Percentiles rank a stretch among this genome's conserved stretches.
Evolutionary conservation across 2,888 invertebrate genomes (phyloP).

Genomic region (Himalopsyche japonica): DNA sequence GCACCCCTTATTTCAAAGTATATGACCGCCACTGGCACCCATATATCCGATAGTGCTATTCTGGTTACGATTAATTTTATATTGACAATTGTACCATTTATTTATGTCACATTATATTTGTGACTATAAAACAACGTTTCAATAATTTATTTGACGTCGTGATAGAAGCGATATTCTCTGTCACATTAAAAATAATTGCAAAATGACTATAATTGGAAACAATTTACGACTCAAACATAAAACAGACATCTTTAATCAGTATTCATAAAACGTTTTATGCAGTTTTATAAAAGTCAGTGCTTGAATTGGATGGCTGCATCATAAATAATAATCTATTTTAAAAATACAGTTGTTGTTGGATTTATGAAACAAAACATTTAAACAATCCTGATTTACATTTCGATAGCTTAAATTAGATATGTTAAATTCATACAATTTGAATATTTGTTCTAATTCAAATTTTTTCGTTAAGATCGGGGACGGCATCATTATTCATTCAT

Average conservation of each 20-base stretch:
- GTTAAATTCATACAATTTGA: too few species aligned
- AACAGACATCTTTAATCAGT: not conserved
- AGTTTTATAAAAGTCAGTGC: not conserved
- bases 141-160: not conserved
- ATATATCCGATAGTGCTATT: too few species aligned
- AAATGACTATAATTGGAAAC: not conserved
- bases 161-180: not conserved
- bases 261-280: not conserved
- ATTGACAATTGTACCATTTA: not conserved
- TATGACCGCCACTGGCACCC: too few species aligned
- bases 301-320: not conserved
- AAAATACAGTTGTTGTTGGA: too few species aligned
- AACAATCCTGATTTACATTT: too few species aligned
- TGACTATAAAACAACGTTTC: not conserved
- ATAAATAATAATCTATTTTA: not conserved
- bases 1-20: too few species aligned
- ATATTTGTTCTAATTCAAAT: too few species aligned
- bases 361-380: too few species aligned
- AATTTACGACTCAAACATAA: not conserved
- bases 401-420: too few species aligned
- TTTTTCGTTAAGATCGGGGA: too few species aligned
- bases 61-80: too few species aligned
- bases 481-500: too few species aligned
- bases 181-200: not conserved
- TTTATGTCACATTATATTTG: not conserved